A percentile compares a stretch with the other conserved stretches of the same genome.
phyloP scores from a whole-genome alignment of 2,888 invertebrate genomes.

The Drosophila ezoana region DNA sequence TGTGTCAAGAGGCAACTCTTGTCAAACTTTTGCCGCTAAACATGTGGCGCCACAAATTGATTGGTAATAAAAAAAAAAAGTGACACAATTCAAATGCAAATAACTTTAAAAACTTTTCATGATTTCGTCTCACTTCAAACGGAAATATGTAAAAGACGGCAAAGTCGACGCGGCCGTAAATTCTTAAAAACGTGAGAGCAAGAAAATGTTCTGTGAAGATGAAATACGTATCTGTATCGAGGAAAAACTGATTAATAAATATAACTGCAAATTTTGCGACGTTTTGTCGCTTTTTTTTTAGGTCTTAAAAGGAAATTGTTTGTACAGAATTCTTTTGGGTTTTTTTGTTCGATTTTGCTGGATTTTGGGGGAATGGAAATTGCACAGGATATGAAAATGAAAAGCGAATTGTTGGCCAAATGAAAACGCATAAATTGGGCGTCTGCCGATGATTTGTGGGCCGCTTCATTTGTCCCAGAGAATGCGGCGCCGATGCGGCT shows the following conservation, averaged over 20 bases:
- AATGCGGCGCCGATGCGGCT: slow-evolving; percentile 8
- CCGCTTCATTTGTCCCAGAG: slow-evolving; percentile 50
- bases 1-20: not conserved
- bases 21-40: slow-evolving; percentile 17
- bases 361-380: slow-evolving; percentile 16
- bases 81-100: slow-evolving; percentile 47
- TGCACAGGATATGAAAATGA: slow-evolving; percentile 29
- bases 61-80: slow-evolving; percentile 32
- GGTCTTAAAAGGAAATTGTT: slow-evolving; percentile 50
- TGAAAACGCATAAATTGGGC: slow-evolving; percentile 63
- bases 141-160: too few relatives aligned
- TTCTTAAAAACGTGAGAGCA: too few relatives aligned
- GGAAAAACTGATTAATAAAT: too few relatives aligned
- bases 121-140: slow-evolving; percentile 17
- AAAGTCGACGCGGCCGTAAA: too few relatives aligned
- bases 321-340: slow-evolving; percentile 29
- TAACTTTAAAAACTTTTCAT: slow-evolving; percentile 56
- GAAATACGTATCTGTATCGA: too few relatives aligned
- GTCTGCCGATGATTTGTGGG: slow-evolving; percentile 61
- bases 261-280: not conserved
- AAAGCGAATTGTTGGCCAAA: slow-evolving; percentile 46
- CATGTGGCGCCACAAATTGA: slow-evolving; percentile 38
- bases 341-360: slow-evolving; percentile 20
- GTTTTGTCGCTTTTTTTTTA: too few relatives aligned
- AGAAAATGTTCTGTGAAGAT: too few relatives aligned